These are phyloP conservation scores for Epirrita christyi DNA, from an alignment of 2,888 invertebrate genomes.

Conservation along the genomic window DNA sequence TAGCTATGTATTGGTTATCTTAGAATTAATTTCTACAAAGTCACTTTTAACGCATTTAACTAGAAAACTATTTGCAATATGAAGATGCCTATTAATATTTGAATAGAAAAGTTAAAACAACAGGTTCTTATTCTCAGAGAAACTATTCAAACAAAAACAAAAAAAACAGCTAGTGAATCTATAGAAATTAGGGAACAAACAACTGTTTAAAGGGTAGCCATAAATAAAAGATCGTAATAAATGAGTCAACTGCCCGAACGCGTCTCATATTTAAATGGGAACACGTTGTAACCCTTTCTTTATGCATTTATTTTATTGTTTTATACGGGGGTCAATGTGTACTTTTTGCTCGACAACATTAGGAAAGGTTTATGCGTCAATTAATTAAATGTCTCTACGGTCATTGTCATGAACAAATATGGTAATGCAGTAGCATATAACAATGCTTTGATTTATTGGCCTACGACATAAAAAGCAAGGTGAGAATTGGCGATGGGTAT, in stretches of 20 bases:
- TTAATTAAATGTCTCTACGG: conserved; percentile 83
- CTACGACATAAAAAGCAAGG: conserved; percentile 67
- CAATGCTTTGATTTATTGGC: conserved; percentile 80
- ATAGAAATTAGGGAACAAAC: conserved; percentile 50
- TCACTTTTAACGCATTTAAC: neutral
- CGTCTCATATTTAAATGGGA: conserved; percentile 74
- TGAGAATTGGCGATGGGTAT: conserved; percentile 69
- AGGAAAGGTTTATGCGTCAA: conserved; percentile 83
- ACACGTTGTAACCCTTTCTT: conserved; percentile 80
- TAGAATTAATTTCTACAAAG: too few species aligned
- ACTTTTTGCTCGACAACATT: conserved; percentile 69
- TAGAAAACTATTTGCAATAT: neutral
- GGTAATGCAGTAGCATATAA: conserved; percentile 73
- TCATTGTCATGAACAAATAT: conserved; percentile 82
- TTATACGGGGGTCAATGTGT: conserved; percentile 80
- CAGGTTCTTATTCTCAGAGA: conserved; percentile 5
- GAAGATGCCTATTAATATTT: neutral
- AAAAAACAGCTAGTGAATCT: conserved; percentile 32
- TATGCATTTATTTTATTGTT: conserved; percentile 75
- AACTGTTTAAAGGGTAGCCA: conserved; percentile 56
- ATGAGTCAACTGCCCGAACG: conserved; percentile 73
- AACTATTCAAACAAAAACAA: conserved; percentile 12
- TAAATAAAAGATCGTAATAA: conserved; percentile 73
- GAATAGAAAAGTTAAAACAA: neutral
- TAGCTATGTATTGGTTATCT: too few species aligned